phyloP scores from a whole-genome alignment of 2,113 vertebrate genomes.

The Pithys albifrons region DNA sequence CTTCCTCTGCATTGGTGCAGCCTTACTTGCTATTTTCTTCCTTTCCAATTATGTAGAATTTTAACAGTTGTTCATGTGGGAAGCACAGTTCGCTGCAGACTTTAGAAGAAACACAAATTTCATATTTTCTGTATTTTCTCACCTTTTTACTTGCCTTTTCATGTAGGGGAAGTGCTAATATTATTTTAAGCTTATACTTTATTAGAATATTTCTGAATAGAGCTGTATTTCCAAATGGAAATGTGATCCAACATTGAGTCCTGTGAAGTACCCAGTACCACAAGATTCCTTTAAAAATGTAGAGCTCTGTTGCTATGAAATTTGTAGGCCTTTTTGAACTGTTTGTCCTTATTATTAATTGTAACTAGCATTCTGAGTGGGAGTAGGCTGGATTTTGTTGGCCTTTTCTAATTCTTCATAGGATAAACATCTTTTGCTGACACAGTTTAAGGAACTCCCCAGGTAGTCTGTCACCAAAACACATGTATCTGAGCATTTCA shows the following conservation, averaged over 20 bases:
- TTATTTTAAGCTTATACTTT: background rate
- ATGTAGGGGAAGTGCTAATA: background rate
- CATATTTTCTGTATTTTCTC: background rate
- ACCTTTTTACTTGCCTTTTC: background rate
- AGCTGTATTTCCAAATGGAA: background rate
- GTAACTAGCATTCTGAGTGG: background rate
- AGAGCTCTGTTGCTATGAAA: background rate
- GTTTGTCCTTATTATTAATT: background rate
- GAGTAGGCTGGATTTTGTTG: background rate
- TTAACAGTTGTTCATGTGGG: background rate
- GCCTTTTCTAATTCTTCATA: background rate
- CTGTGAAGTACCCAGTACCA: background rate
- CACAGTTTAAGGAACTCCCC: background rate
- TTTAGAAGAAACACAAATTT: background rate
- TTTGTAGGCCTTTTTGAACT: background rate
- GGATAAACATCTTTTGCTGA: background rate
- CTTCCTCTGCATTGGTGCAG: background rate
- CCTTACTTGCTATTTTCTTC: background rate
- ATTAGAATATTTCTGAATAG: background rate
- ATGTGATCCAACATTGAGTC: background rate
- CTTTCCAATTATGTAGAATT: background rate
- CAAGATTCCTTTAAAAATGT: background rate
- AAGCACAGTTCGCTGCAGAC: background rate
- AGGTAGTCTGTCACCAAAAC: background rate
- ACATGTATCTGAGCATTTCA: background rate